These are phyloP conservation scores for Mellivora capensis DNA, from an alignment of 2,113 vertebrate genomes.

Conservation along the genomic window DNA sequence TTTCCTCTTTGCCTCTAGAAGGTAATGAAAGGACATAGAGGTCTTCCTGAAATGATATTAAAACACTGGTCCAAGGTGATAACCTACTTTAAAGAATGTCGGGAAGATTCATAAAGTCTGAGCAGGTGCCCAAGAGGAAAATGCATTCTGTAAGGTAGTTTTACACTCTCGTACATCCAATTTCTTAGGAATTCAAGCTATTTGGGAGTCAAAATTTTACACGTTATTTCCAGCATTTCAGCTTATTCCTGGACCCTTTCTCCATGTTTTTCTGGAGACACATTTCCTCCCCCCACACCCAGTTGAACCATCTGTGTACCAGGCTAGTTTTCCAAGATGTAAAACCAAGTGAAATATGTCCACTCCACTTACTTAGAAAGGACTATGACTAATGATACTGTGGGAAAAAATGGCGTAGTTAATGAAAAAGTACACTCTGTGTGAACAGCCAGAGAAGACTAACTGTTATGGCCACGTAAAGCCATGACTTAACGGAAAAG, in stretches of 20 bases:
- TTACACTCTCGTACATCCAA: neutral
- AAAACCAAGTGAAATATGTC: constrained; percentile 48
- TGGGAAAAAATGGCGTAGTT: neutral
- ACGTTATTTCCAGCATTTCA: constrained; percentile 46
- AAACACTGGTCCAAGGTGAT: neutral
- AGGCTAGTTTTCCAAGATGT: constrained; percentile 54
- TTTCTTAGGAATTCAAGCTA: constrained; percentile 36
- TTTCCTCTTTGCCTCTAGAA: neutral
- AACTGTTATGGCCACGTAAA: neutral
- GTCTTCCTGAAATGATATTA: neutral
- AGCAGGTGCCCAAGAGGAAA: neutral
- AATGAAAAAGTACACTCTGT: neutral
- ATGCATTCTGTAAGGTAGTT: neutral
- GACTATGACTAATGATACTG: neutral
- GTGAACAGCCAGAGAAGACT: neutral
- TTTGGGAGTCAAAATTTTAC: neutral
- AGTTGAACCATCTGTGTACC: constrained; percentile 68
- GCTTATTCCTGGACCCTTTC: constrained; percentile 34
- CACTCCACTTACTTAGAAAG: constrained; percentile 45
- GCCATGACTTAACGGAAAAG: neutral
- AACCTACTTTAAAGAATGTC: neutral
- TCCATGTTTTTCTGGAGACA: constrained; percentile 40
- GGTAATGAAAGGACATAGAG: neutral
- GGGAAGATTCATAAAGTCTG: neutral
- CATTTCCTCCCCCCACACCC: neutral